These are phyloP conservation scores for Motacilla alba DNA, from an alignment of 2,113 vertebrate genomes.

Conservation along the genomic window DNA sequence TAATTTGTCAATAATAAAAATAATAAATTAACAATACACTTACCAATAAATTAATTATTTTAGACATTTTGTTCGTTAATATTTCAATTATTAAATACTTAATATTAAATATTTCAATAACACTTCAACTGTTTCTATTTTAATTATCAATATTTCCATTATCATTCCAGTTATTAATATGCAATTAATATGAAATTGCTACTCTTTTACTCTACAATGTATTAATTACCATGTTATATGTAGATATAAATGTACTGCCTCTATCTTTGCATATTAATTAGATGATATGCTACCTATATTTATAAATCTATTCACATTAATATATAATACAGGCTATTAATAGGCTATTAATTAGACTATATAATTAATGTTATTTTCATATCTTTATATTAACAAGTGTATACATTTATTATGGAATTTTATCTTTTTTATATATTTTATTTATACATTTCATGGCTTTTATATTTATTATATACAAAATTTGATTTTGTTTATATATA, in stretches of 20 bases:
- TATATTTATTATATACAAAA: background rate
- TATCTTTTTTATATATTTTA: background rate
- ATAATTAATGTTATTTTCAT: background rate
- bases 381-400: background rate
- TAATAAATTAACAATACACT: background rate
- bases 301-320: background rate
- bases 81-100: background rate
- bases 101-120: background rate
- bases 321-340: background rate
- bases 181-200: no score
- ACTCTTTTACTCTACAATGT: no score
- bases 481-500: background rate
- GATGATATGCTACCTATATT: background rate
- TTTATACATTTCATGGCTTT: background rate
- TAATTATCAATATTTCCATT: background rate
- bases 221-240: no score
- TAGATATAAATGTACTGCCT: background rate
- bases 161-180: no score
- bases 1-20: background rate
- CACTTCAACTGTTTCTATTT: no score
- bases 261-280: background rate
- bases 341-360: background rate
- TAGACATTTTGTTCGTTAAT: accelerated
- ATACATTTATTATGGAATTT: background rate
- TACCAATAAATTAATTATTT: no score